Evolutionary conservation across 1,140 invertebrate species (phyloP), one percentile per base, ranked within the genome.

Genomic region (Sipha flava): DNA sequence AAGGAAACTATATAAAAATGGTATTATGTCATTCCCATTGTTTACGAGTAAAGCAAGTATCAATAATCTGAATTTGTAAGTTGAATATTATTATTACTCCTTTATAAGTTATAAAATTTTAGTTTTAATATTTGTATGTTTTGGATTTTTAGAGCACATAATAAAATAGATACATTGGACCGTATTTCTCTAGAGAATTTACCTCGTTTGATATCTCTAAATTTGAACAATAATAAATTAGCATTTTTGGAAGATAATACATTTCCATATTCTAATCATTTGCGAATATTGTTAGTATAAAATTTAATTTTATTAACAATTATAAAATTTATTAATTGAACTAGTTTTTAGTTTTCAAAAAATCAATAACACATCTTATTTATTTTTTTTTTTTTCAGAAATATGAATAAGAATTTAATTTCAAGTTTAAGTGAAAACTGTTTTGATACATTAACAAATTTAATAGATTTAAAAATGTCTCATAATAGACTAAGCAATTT

Each of bases 401-500:
- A 96, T 84, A 84, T 97, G 16, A 95, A 93, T 85, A 89, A 91
- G 81, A 97, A 97, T 85, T 89, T 91, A 81, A 84, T 97, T 43
- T 87, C 87, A 81, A 87, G 89, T 81, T 92, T 97, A 64, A 92
- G 92, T 83, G 91, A 90, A 77, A 87, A 96, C 34, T 91, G 90
- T 59, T 95, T 97, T 84, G 89, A 91, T 84, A 90, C 90, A 26
- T 86, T 97, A 62, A 87, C 88, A 54, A 89, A 90, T 81, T 85
- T 97, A 45, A 88, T 89, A 54, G 89, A 90, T 45, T 86, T 98
- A 3, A 92, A 91, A 83, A 86, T 98, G n/a, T 91, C 91, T 83
- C 89, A 90, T 81, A 97, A 97, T 85, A 89, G 89, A 82, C 93
- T 98, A 49, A 86, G 88, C 29, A 87, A 87, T 80, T 87, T 97